Evolutionary conservation across 2,888 invertebrate species (phyloP).

Genomic region (Lissocephala sabroskyi): DNA sequence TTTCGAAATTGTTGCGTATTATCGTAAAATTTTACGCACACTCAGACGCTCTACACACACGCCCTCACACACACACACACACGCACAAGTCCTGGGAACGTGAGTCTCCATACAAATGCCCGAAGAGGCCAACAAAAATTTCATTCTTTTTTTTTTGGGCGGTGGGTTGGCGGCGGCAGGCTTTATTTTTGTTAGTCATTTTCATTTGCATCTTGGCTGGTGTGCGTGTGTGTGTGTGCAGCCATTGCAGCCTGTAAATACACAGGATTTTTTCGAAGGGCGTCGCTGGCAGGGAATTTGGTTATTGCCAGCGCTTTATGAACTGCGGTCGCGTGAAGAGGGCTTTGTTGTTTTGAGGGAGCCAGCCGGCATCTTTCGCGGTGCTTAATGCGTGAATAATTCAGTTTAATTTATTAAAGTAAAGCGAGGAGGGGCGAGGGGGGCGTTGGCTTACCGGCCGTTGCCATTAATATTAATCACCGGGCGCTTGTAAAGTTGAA

Average conservation of each 20-base stretch:
- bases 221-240: neutral
- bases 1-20: constrained; percentile 59
- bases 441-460: too few species aligned
- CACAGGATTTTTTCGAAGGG: too few species aligned
- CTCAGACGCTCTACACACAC: constrained; percentile 6
- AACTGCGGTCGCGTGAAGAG: constrained; percentile 17
- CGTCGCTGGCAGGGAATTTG: constrained; percentile 20
- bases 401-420: constrained; percentile 38
- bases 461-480: constrained; percentile 3
- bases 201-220: constrained; percentile 16
- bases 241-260: neutral
- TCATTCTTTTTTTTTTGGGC: constrained; percentile 14
- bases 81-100: constrained; percentile 27
- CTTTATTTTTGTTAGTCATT: constrained; percentile 16
- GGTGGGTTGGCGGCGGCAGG: constrained; percentile 4
- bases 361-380: neutral
- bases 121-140: constrained; percentile 15
- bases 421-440: too few species aligned
- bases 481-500: constrained; percentile 2
- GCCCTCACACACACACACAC: constrained; percentile 9
- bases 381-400: constrained; percentile 20
- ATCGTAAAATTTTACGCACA: constrained; percentile 57
- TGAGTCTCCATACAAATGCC: constrained; percentile 42
- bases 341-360: neutral
- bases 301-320: constrained; percentile 20